phyloP scores from a whole-genome alignment of 35 echinoderm and acorn worm genomes.

The Ptychodera flava region DNA sequence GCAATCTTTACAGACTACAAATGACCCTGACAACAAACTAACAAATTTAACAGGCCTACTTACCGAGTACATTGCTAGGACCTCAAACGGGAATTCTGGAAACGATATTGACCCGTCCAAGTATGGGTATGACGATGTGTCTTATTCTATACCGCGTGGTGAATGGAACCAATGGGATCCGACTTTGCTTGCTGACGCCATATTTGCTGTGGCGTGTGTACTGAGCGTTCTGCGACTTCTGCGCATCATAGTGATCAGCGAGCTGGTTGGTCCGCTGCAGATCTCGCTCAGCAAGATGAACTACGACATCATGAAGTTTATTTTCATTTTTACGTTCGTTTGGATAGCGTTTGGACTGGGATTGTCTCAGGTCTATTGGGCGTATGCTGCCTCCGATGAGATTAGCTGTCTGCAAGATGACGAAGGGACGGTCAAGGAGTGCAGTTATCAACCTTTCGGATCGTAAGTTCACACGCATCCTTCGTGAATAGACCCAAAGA shows the following conservation, averaged over 20 bases:
- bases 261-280: conserved; percentile 15
- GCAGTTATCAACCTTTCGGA: not conserved
- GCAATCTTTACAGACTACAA: not conserved
- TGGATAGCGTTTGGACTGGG: conserved; percentile 64
- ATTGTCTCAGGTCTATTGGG: conserved; percentile 46
- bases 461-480: not conserved
- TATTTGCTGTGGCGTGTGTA: not conserved
- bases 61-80: not conserved
- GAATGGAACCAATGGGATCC: not conserved
- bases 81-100: not conserved
- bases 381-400: conserved; percentile 16
- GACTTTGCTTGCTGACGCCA: not conserved
- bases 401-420: not conserved
- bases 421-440: not conserved
- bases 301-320: conserved; percentile 17
- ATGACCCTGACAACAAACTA: not conserved
- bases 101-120: not conserved
- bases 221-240: not conserved
- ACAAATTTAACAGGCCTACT: not conserved
- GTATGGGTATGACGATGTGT: not conserved
- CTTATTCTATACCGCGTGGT: not conserved
- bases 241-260: conserved; percentile 14
- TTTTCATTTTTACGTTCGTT: conserved; percentile 53
- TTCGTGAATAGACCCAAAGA: too few species aligned
- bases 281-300: conserved; percentile 8